Evolutionary conservation across 2,797 vertebrate species (phyloP).

Genomic region (Glyptemys insculpta): DNA sequence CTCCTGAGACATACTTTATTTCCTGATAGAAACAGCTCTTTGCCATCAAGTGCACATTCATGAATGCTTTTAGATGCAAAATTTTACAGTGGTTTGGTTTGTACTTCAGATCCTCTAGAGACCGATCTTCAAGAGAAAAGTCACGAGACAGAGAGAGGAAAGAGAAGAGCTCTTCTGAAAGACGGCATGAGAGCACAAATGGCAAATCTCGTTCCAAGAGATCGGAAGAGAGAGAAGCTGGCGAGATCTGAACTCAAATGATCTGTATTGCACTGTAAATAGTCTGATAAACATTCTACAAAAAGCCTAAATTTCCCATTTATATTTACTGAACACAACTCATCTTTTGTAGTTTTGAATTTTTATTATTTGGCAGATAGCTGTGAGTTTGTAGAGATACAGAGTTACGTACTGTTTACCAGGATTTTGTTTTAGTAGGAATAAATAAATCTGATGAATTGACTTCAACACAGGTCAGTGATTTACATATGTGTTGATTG

Average conservation of each 20-base stretch:
- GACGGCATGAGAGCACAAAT: conserved; percentile 89
- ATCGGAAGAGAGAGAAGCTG: conserved; percentile 92
- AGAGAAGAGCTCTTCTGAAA: conserved; percentile 84
- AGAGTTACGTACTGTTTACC: conserved; percentile 78
- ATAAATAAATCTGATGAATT: conserved; percentile 68
- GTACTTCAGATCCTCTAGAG: conserved; percentile 83
- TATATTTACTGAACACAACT: conserved; percentile 83
- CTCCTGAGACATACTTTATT: not conserved
- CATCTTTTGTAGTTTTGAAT: conserved; percentile 86
- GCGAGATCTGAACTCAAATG: conserved; percentile 89
- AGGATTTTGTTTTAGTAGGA: conserved; percentile 74
- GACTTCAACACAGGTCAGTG: conserved; percentile 54
- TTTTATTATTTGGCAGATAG: conserved; percentile 84
- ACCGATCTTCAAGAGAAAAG: conserved; percentile 89
- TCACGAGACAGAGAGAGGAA: conserved; percentile 88
- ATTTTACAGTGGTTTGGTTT: conserved; percentile 63
- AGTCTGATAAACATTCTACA: conserved; percentile 75
- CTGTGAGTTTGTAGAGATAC: conserved; percentile 80
- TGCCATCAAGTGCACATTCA: not conserved
- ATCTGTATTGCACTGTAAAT: conserved; percentile 81
- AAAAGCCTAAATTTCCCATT: conserved; percentile 79
- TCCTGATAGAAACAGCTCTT: not conserved
- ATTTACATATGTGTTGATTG: conserved; percentile 15
- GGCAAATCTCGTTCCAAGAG: conserved; percentile 89
- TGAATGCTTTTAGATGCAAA: not conserved